phyloP scores from a whole-genome alignment of 2,888 invertebrate genomes.

The Azorinus chamasolen region DNA sequence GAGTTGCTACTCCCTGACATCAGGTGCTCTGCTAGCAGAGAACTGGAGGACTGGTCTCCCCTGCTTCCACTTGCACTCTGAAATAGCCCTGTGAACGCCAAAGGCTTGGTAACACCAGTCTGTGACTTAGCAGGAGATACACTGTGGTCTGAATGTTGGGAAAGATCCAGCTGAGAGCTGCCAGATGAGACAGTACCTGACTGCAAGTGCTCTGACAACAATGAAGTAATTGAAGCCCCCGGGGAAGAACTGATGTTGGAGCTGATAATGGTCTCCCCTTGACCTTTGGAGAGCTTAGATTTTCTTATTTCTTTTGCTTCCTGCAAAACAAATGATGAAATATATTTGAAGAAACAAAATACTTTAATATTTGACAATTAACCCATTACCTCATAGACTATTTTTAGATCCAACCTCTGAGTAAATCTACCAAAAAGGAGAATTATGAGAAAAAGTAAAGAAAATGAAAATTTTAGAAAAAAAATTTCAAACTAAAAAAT shows the following conservation, averaged over 20 bases:
- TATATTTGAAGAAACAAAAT: background rate
- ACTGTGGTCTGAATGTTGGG: conserved; percentile 17
- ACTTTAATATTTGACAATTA: background rate
- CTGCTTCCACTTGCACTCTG: conserved; percentile 8
- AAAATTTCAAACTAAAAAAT: too few species aligned
- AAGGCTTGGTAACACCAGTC: conserved; percentile 15
- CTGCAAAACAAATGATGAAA: conserved; percentile 47
- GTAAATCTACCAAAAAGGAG: background rate
- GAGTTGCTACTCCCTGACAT: conserved; percentile 2
- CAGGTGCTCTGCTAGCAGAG: conserved; percentile 39
- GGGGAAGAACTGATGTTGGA: background rate
- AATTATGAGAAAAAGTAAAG: too few species aligned
- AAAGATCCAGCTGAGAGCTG: conserved; percentile 1
- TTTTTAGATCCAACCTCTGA: too few species aligned
- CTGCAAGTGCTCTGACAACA: conserved; percentile 25
- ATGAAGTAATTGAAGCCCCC: conserved; percentile 3
- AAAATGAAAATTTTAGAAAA: too few species aligned
- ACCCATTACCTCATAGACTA: too few species aligned
- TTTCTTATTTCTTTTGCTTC: conserved; percentile 78
- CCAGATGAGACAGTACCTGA: background rate
- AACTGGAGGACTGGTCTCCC: conserved; percentile 16
- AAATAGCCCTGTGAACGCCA: conserved; percentile 57
- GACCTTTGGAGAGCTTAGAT: conserved; percentile 52
- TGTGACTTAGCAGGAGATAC: conserved; percentile 20
- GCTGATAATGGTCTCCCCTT: conserved; percentile 1